phyloP scores from a whole-genome alignment of 2,888 invertebrate genomes.

The Conchocele bisecta region DNA sequence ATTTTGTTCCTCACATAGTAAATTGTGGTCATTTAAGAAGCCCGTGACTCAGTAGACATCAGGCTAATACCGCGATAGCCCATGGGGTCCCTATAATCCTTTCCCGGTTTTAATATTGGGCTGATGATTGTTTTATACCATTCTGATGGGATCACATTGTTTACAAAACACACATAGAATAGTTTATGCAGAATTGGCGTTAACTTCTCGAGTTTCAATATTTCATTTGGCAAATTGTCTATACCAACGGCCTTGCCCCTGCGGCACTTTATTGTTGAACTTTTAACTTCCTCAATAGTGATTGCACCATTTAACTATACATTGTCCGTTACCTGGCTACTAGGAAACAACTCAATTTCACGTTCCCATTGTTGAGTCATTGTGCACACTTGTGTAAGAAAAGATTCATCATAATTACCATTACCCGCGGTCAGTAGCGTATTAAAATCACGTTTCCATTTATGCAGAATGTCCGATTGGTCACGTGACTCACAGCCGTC shows the following conservation, averaged over 20 bases:
- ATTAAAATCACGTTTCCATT: slow-evolving; percentile 3
- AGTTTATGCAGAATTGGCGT: not conserved
- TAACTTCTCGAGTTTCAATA: not conserved
- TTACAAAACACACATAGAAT: slow-evolving; percentile 9
- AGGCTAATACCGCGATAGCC: slow-evolving; percentile 12
- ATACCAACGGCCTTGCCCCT: slow-evolving; percentile 5
- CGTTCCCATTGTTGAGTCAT: not conserved
- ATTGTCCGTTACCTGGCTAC: not conserved
- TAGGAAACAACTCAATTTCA: not conserved
- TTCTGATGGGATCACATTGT: slow-evolving; percentile 4
- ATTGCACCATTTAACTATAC: slow-evolving; percentile 1
- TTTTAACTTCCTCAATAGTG: not conserved
- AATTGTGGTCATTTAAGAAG: slow-evolving; percentile 1
- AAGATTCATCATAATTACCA: not conserved
- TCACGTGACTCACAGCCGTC: slow-evolving; percentile 11
- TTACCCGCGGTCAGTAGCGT: not conserved
- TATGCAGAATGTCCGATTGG: not conserved
- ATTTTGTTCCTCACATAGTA: slow-evolving; percentile 6
- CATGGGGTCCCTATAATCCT: slow-evolving; percentile 8
- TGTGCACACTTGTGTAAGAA: slow-evolving; percentile 1
- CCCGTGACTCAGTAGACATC: slow-evolving; percentile 14
- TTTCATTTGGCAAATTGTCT: slow-evolving; percentile 26
- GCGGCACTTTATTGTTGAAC: not conserved
- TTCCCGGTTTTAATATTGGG: slow-evolving; percentile 16
- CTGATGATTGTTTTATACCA: slow-evolving; percentile 17